phyloP scores from a whole-genome alignment of 2,797 vertebrate genomes.

The Acanthiza pusilla region DNA sequence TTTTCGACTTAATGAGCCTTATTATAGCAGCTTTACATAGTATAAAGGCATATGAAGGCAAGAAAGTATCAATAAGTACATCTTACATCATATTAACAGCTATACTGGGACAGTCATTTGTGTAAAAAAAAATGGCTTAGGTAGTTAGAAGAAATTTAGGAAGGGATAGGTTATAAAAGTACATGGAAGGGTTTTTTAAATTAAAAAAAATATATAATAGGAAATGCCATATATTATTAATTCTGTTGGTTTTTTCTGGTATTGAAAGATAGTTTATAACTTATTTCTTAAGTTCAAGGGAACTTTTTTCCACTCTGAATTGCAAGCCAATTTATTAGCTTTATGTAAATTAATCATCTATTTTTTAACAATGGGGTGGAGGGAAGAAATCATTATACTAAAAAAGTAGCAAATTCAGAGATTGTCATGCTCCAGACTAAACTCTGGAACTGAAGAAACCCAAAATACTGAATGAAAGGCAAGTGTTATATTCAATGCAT shows the following conservation, averaged over 20 bases:
- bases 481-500: not conserved
- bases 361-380: not conserved
- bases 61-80: not conserved
- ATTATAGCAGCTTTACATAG: not conserved
- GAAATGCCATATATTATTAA: not conserved
- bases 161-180: not conserved
- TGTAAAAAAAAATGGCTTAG: not conserved
- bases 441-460: not conserved
- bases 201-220: not conserved
- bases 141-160: not conserved
- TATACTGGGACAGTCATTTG: not conserved
- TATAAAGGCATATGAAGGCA: not conserved
- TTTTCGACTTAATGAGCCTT: conserved; percentile 1
- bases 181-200: fast-evolving
- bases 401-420: not conserved
- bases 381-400: not conserved
- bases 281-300: not conserved
- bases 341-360: not conserved
- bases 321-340: not conserved
- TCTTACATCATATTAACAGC: not conserved
- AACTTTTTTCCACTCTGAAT: not conserved
- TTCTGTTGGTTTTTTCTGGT: not conserved
- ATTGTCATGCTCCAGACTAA: not conserved
- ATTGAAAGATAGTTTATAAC: not conserved
- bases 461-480: not conserved